phyloP scores from a whole-genome alignment of 2,888 invertebrate species.

The Trichogramma evanescens region DNA sequence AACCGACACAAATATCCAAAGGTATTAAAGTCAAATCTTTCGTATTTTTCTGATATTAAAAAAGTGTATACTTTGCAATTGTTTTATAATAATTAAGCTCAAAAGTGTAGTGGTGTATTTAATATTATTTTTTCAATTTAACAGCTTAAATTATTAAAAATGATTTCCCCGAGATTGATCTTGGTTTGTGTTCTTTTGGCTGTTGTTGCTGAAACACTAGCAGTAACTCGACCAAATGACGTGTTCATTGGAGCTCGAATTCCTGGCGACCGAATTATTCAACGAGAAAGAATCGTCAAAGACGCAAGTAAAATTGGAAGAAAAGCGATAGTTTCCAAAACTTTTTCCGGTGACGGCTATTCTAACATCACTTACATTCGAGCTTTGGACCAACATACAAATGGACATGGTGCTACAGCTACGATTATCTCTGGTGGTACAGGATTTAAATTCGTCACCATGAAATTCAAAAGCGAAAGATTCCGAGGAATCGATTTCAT shows the following conservation, averaged over 20 bases:
- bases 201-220: neutral
- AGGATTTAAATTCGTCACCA: conserved; percentile 13
- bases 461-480: conserved; percentile 16
- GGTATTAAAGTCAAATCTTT: too few species aligned
- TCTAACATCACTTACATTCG: conserved; percentile 9
- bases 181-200: neutral
- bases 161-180: neutral
- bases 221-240: conserved; percentile 5
- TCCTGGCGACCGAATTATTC: conserved; percentile 7
- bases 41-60: too few species aligned
- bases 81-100: too few species aligned
- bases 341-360: conserved; percentile 6
- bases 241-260: conserved; percentile 9
- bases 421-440: conserved; percentile 11
- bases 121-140: too few species aligned
- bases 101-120: too few species aligned
- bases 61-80: too few species aligned
- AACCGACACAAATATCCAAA: too few species aligned
- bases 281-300: conserved; percentile 2
- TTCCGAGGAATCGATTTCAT: conserved; percentile 16
- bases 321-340: neutral
- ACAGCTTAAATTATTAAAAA: neutral
- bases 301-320: conserved; percentile 5
- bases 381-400: conserved; percentile 15
- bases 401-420: conserved; percentile 15